Conservation (phyloP, 1,140 invertebrate genomes). For the Drosophila tristis region DNA sequence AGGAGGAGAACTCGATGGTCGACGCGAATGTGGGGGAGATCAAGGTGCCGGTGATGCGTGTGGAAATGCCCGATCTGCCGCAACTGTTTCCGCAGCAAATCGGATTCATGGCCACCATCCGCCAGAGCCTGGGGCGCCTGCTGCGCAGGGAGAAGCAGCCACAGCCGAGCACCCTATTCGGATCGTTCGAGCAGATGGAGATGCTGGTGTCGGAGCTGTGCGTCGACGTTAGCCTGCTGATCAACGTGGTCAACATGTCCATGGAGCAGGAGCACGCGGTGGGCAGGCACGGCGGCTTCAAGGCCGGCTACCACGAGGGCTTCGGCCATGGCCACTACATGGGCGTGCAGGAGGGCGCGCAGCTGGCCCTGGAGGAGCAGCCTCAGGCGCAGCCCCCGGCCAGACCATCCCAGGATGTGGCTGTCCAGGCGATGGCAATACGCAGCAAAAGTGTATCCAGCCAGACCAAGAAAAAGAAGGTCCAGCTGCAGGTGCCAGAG, state of each 20-base stretch:
- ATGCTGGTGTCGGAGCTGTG: constrained; percentile 36
- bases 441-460: not conserved
- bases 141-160: constrained; percentile 14
- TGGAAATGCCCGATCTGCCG: constrained; percentile 39
- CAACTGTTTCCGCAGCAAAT: constrained; percentile 55
- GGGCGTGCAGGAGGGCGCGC: constrained; percentile 57
- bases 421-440: not conserved
- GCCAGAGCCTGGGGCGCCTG: constrained; percentile 29
- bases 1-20: constrained; percentile 12
- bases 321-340: constrained; percentile 66
- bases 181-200: constrained; percentile 43
- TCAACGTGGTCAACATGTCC: constrained; percentile 61
- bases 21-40: constrained; percentile 37
- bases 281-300: constrained; percentile 57
- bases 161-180: constrained; percentile 22
- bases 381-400: not conserved
- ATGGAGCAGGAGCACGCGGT: constrained; percentile 70
- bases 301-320: constrained; percentile 60
- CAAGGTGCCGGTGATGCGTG: constrained; percentile 25
- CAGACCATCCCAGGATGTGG: not conserved
- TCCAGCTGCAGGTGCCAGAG: not conserved
- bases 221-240: constrained; percentile 43
- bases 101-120: constrained; percentile 46
- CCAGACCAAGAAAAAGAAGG: not conserved
- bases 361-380: constrained; percentile 1